phyloP scores from a whole-genome alignment of 2,888 invertebrate species.

The Heptascelio sp. region DNA sequence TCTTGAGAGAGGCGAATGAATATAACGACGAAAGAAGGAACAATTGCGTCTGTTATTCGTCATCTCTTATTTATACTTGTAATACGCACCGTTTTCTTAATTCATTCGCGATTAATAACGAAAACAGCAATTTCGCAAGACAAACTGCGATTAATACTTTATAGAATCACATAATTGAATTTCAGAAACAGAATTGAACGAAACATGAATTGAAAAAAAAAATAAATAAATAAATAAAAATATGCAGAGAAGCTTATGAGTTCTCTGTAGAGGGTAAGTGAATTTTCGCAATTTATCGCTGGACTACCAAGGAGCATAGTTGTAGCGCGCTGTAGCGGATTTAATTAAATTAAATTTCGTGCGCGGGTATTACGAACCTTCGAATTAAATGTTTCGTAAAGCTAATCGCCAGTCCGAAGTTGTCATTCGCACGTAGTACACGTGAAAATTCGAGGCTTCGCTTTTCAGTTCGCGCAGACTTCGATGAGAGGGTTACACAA shows the following conservation, averaged over 20 bases:
- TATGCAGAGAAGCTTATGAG: slow-evolving; percentile 49
- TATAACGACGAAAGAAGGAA: no score
- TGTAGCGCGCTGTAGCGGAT: slow-evolving; percentile 64
- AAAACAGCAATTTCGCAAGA: no score
- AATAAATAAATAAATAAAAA: no score
- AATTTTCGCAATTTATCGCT: slow-evolving; percentile 69
- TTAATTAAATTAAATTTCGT: slow-evolving; percentile 79
- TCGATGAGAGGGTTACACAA: slow-evolving; percentile 17
- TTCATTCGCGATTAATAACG: no score
- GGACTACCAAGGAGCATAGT: slow-evolving; percentile 70
- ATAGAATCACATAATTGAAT: slow-evolving; percentile 22
- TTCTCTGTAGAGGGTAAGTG: slow-evolving; percentile 39
- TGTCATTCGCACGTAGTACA: slow-evolving; percentile 72
- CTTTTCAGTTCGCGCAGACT: slow-evolving; percentile 23
- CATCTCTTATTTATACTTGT: no score
- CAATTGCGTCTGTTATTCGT: no score
- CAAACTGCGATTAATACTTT: slow-evolving; percentile 28
- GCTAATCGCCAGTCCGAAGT: slow-evolving; percentile 75
- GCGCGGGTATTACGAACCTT: slow-evolving; percentile 70
- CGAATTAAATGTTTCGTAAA: slow-evolving; percentile 76
- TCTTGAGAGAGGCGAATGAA: no score
- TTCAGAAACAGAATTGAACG: slow-evolving; percentile 26
- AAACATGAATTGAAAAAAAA: no score
- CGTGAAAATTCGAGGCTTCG: slow-evolving; percentile 44
- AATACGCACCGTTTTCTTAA: no score